Evolutionary conservation across 2,888 invertebrate species (phyloP), one percentile per base, ranked within the genome.

Genomic region (Tyria jacobaeae): DNA sequence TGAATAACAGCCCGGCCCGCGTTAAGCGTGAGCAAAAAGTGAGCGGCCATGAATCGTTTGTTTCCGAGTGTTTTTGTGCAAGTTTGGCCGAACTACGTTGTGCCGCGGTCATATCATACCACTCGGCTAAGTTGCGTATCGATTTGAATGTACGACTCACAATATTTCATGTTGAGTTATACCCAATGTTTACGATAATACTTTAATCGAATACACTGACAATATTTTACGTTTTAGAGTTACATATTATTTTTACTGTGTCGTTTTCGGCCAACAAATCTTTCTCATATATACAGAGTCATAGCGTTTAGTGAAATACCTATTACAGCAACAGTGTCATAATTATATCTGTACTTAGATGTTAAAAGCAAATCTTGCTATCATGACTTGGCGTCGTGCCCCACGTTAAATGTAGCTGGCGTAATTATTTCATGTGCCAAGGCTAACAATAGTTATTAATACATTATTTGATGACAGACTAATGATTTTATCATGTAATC

Each of bases 41-140:
- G 60, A 80, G 70, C 74, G 84, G 70, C 84, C 85, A 68, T 84
- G 86, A 84, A 65, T 76, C 70, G 60, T 68, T 76, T 68, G 76
- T 81, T 84, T 82, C 84, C 84, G 81, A 84, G 73, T 70, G 80
- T 85, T 84, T 85, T 85, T 83, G 55, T 71, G 62, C 66, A 50
- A 49, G 62, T 49, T 56, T 52, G 49, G 66, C 66, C 67, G 64
- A 64, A 60, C 62, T 44, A 62, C 48, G 59, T 34, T 70, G 69
- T 66, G 71, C 62, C 66, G 71, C 39, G 34, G 58, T 48, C 59
- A 35, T 56, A 57, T 47, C 47, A 44, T 57, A 24, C 64, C 60
- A 57, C 47, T 52, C 66, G 61, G 64, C 37, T 60, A 61, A 71
- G 70, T 70, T 75, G 71, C 73, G 76, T 76, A 82, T 81, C 77